Evolutionary conservation across 2,888 invertebrate species (phyloP).

Genomic region (Thera britannica): DNA sequence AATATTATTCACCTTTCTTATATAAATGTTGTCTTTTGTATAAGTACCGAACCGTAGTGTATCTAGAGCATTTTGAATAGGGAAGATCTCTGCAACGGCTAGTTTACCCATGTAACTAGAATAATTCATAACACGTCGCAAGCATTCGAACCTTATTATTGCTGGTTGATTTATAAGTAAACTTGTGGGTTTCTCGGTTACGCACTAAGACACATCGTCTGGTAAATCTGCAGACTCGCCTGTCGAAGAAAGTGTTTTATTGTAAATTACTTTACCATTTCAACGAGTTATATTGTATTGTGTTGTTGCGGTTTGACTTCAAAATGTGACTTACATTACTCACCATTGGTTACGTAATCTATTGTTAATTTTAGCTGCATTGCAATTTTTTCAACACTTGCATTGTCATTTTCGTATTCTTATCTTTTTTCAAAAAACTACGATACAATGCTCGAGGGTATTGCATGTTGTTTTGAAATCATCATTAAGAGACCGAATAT

Average conservation of each 20-base stretch:
- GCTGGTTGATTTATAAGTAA: constrained; percentile 28
- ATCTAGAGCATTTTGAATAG: no score
- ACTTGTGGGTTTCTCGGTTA: constrained; percentile 19
- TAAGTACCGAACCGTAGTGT: no score
- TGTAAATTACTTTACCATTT: constrained; percentile 32
- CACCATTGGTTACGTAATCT: neutral
- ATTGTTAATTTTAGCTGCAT: neutral
- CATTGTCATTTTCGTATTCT: no score
- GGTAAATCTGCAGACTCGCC: constrained; percentile 30
- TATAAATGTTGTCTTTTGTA: no score
- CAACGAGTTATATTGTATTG: constrained; percentile 4
- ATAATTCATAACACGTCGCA: constrained; percentile 15
- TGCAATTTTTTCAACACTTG: no score
- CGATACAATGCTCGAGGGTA: no score
- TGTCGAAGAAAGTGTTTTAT: constrained; percentile 40
- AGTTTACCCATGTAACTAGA: neutral
- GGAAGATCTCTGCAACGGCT: neutral
- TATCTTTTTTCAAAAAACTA: no score
- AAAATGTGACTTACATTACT: neutral
- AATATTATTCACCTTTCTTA: no score
- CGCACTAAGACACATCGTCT: constrained; percentile 30
- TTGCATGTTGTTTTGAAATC: no score
- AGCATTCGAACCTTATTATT: constrained; percentile 22
- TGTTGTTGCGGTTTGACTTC: neutral
- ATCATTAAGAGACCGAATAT: no score